Evolutionary conservation across 2,113 vertebrate species (phyloP).

Genomic region (Peucedramus taeniatus): DNA sequence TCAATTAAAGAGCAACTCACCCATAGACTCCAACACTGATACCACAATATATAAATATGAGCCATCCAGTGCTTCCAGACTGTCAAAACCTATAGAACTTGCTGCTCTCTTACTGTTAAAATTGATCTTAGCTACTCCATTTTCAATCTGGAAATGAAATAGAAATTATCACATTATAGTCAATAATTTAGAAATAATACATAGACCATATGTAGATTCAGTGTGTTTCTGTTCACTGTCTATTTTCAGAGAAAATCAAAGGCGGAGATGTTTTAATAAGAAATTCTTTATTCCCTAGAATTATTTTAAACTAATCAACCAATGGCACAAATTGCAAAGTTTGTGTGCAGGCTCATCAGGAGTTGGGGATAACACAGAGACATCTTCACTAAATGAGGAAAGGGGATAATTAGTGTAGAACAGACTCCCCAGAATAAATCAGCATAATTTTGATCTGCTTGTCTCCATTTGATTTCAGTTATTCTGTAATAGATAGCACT

Average conservation of each 20-base stretch:
- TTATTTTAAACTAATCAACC: background rate
- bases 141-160: conserved; percentile 49
- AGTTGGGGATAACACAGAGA: background rate
- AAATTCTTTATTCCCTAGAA: background rate
- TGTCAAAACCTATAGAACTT: conserved; percentile 45
- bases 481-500: background rate
- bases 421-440: background rate
- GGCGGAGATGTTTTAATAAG: background rate
- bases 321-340: background rate
- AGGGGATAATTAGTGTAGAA: background rate
- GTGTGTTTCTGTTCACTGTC: background rate
- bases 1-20: conserved; percentile 16
- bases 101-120: conserved; percentile 68
- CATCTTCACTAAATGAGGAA: background rate
- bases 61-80: conserved; percentile 68
- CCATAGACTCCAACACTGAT: conserved; percentile 68
- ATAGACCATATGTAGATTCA: background rate
- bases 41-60: conserved; percentile 71
- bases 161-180: background rate
- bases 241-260: background rate
- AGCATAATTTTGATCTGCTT: background rate
- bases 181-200: background rate
- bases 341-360: background rate
- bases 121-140: conserved; percentile 63
- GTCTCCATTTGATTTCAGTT: background rate